phyloP scores from a whole-genome alignment of 1,140 invertebrate genomes.

The Halesus radiatus region DNA sequence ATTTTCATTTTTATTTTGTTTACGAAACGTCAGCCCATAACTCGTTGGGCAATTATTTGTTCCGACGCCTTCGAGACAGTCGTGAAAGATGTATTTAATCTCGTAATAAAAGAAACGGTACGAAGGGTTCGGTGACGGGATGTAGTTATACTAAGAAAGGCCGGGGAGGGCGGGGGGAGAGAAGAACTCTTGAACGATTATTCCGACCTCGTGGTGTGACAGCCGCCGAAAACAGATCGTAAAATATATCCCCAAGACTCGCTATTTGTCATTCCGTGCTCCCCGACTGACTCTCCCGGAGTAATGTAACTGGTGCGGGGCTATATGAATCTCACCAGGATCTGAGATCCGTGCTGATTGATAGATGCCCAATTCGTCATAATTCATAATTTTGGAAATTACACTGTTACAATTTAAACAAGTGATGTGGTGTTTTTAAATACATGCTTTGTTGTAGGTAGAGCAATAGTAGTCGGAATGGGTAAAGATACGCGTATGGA shows the following conservation, averaged over 20 bases:
- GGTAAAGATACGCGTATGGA: too few species aligned
- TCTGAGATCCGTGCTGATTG: too few species aligned
- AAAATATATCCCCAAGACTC: slow-evolving; percentile 52
- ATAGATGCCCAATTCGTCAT: too few species aligned
- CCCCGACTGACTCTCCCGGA: neutral
- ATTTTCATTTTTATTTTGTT: slow-evolving; percentile 3
- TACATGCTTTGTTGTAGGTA: too few species aligned
- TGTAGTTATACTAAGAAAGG: neutral
- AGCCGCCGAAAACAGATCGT: slow-evolving; percentile 54
- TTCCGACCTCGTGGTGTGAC: slow-evolving; percentile 48
- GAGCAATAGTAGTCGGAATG: too few species aligned
- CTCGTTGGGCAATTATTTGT: slow-evolving; percentile 1
- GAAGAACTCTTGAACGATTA: slow-evolving; percentile 29
- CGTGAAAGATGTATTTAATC: slow-evolving; percentile 19
- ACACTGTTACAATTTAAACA: too few species aligned
- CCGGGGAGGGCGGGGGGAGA: neutral
- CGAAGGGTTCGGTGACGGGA: neutral
- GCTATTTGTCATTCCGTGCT: slow-evolving; percentile 53
- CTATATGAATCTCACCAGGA: too few species aligned
- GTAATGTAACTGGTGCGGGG: too few species aligned
- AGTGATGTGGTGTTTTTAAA: too few species aligned
- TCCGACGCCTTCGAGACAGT: slow-evolving; percentile 20
- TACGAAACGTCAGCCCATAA: neutral
- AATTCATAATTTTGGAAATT: too few species aligned
- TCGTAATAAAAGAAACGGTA: slow-evolving; percentile 23